Evolutionary conservation across 2,797 vertebrate species (phyloP), one percentile per base, ranked within the genome.

Genomic region (Poeciliopsis gracilis): DNA sequence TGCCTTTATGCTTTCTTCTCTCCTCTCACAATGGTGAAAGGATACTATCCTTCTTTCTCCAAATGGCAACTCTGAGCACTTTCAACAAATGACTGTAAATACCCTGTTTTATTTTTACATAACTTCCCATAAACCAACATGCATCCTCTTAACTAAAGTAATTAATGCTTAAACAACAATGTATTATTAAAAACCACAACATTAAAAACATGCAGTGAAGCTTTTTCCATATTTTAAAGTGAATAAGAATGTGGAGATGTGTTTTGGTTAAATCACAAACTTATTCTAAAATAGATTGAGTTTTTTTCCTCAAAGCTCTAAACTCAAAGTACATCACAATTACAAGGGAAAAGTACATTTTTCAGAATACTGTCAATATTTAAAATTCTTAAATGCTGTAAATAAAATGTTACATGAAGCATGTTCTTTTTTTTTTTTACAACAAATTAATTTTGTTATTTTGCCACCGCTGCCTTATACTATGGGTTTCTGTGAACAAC

Each of bases 21-120:
- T 80, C 80, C 82, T 41, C 38, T 84, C 78, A 55, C 75, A 91
- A 82, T 82, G 90, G 91, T 90, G 85, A 92, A 93, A 91, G 88
- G 77, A 87, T 90, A 91, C 84, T 86, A 78, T 86, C 63, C 85
- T 86, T 77, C 49, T 72, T 77, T 71, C 73, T 80, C 74, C 78
- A 84, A 92, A 89, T 71, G 84, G 78, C 73, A 87, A 78, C 57
- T 87, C 84, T 84, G 85, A 89, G 81, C 77, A 75, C 80, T 91
- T 86, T 67, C 82, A 85, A n/a, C 8, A 49, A 28, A 59, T 77
- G 76, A 57, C 82, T 61, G 81, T 77, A 77, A 77, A 86, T 77
- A 73, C 72, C 59, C 20, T 23, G 53, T 55, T 55, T 55, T 55
- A n/a, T 10, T n/a, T 55, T n/a, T n/a, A n/a, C 25, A n/a, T n/a